These are phyloP conservation scores for Cheilosia soror DNA, from an alignment of 2,888 invertebrate genomes.

Conservation along the genomic window DNA sequence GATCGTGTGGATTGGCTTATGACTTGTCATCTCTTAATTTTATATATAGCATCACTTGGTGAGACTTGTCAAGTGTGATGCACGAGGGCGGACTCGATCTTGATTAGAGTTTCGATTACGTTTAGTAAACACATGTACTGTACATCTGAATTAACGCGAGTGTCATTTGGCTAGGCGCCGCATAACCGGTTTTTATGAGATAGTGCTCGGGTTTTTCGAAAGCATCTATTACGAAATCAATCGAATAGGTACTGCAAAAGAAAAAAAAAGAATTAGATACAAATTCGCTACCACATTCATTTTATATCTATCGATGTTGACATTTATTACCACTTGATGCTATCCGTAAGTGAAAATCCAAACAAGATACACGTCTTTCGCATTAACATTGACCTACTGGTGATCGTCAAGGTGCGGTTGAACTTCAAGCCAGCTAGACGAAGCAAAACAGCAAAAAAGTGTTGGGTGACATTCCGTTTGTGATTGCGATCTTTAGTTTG, in stretches of 20 bases:
- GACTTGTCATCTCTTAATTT: background rate
- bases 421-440: constrained; percentile 18
- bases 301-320: background rate
- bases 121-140: background rate
- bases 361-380: background rate
- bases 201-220: too few species aligned
- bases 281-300: too few species aligned
- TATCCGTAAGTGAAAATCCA: constrained; percentile 12
- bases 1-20: background rate
- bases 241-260: too few species aligned
- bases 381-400: constrained; percentile 45
- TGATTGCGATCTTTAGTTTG: background rate
- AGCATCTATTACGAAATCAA: too few species aligned
- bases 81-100: background rate
- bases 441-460: background rate
- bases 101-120: background rate
- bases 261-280: too few species aligned
- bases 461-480: background rate
- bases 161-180: too few species aligned
- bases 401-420: constrained; percentile 27
- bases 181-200: too few species aligned
- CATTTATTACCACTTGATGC: constrained; percentile 14
- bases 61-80: background rate
- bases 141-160: too few species aligned
- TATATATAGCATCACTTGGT: background rate